phyloP scores from a whole-genome alignment of 2,888 invertebrate genomes.

The Mimachlamys varia region DNA sequence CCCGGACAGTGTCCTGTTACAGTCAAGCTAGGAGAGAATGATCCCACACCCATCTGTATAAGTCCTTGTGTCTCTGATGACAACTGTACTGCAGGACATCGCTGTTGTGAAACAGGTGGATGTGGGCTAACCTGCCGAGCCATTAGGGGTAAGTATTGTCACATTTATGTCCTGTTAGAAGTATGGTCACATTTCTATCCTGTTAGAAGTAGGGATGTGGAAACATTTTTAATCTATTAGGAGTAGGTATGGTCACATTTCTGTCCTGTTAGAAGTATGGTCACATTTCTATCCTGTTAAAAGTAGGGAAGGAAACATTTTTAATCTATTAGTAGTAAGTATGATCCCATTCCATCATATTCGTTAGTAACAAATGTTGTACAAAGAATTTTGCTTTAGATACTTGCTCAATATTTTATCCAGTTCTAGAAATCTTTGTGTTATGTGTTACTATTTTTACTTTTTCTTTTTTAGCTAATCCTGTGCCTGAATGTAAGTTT shows the following conservation, averaged over 20 bases:
- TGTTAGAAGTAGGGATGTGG: too few species aligned
- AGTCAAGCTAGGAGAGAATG: not conserved
- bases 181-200: too few species aligned
- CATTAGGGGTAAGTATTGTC: not conserved
- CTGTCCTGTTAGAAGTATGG: too few species aligned
- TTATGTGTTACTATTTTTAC: not conserved
- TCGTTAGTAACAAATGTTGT: too few species aligned
- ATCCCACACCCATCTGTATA: not conserved
- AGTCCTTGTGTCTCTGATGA: constrained; percentile 38
- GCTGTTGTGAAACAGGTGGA: constrained; percentile 43
- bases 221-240: too few species aligned
- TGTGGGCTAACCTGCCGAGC: constrained; percentile 38
- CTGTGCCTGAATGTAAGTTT: constrained; percentile 4
- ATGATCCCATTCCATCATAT: not conserved
- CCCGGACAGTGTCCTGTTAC: not conserved
- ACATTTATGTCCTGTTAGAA: too few species aligned
- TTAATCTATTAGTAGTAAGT: not conserved
- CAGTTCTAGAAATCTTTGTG: too few species aligned
- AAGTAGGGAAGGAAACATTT: too few species aligned
- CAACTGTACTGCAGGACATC: constrained; percentile 41
- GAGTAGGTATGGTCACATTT: not conserved
- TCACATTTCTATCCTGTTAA: too few species aligned
- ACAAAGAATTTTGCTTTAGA: too few species aligned
- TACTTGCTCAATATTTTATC: too few species aligned
- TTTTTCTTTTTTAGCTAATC: not conserved